Percentiles rank a stretch among this genome's conserved stretches.
phyloP scores from a whole-genome alignment of 2,113 vertebrate genomes.

The Hepsetus odoe region DNA sequence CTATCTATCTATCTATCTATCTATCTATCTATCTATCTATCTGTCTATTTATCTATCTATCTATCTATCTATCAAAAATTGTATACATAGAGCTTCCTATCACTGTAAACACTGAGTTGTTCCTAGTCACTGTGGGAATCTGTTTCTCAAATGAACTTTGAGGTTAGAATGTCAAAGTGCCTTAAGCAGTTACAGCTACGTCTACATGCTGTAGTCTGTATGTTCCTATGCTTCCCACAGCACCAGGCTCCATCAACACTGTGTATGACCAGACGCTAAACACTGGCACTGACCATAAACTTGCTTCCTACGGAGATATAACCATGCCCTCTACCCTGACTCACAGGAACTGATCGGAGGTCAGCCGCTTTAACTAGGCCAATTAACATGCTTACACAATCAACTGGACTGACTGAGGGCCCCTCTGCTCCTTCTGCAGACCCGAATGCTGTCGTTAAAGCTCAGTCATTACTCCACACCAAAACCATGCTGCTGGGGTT shows the following conservation, averaged over 20 bases:
- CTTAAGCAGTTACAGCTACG: slow-evolving; percentile 31
- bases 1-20: too few species aligned
- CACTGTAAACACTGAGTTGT: slow-evolving; percentile 30
- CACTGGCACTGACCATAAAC: slow-evolving; percentile 42
- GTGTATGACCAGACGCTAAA: slow-evolving; percentile 44
- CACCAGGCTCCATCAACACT: slow-evolving; percentile 31
- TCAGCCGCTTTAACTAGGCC: slow-evolving; percentile 50
- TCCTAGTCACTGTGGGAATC: slow-evolving; percentile 38
- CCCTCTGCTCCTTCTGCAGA: slow-evolving; percentile 33
- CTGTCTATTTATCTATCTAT: neutral
- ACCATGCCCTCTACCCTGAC: slow-evolving; percentile 41
- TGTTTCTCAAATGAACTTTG: slow-evolving; percentile 36
- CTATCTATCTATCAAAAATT: neutral
- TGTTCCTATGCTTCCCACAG: slow-evolving; percentile 41
- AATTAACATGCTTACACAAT: slow-evolving; percentile 55
- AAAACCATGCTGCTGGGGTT: slow-evolving; percentile 57
- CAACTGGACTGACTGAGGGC: slow-evolving; percentile 37
- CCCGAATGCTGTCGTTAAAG: slow-evolving; percentile 54
- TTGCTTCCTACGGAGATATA: slow-evolving; percentile 52
- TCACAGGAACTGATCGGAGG: slow-evolving; percentile 45
- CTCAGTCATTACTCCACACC: slow-evolving; percentile 53
- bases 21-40: neutral
- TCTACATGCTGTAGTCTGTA: slow-evolving; percentile 32
- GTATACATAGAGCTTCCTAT: slow-evolving; percentile 31
- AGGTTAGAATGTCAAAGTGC: slow-evolving; percentile 35